Conservation (phyloP, 2,113 vertebrate species). For the Carettochelys insculpta region DNA sequence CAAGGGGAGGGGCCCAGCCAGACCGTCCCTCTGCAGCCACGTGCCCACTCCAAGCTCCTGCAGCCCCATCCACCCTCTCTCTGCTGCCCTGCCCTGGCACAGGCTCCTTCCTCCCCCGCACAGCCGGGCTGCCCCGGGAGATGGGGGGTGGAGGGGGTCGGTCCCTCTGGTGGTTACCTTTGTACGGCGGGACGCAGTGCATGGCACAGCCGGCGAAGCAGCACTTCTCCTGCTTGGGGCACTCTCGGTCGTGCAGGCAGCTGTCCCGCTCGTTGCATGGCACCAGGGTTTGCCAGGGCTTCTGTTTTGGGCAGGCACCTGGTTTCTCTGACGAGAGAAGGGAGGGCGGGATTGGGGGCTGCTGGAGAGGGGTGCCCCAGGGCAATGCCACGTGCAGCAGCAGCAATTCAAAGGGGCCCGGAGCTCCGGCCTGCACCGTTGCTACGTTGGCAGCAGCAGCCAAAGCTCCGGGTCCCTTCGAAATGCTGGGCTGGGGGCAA, state of each 20-base stretch:
- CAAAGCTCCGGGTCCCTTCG: no score
- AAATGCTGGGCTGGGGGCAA: no score
- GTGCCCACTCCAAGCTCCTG: neutral
- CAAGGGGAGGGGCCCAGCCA: neutral
- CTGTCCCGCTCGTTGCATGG: neutral
- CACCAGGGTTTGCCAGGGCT: neutral
- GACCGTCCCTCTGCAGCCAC: neutral
- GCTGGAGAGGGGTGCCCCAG: neutral
- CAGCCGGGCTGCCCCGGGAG: neutral
- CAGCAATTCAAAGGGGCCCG: no score
- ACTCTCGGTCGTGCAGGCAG: constrained; percentile 47
- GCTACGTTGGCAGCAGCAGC: no score
- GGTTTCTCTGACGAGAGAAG: constrained; percentile 45
- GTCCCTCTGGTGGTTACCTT: constrained; percentile 4
- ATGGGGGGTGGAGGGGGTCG: neutral
- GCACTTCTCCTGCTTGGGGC: constrained; percentile 54
- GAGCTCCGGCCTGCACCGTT: no score
- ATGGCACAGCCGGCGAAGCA: constrained; percentile 48
- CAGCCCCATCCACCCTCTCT: neutral
- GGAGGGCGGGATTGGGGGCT: neutral
- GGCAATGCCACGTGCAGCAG: no score
- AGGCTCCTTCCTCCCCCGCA: neutral
- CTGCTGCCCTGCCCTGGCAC: neutral
- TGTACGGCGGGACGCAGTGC: neutral
- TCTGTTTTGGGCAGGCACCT: constrained; percentile 5